Evolutionary conservation across 2,113 vertebrate species (phyloP), one percentile per base, ranked within the genome.

Genomic region (Neolamprologus fasciatus): DNA sequence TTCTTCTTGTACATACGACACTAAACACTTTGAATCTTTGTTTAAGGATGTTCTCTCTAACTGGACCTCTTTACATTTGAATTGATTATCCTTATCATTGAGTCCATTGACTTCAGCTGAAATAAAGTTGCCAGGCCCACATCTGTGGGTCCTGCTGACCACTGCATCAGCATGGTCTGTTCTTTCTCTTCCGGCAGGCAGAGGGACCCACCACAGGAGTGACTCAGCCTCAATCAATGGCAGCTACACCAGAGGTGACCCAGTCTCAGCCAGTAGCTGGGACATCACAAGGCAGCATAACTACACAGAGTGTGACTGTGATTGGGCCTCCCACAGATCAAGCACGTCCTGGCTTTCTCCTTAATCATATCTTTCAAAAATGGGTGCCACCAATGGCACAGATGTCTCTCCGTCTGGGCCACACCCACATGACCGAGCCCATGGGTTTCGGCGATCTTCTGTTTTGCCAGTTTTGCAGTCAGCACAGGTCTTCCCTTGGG

Each of bases 181-280:
- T n/a, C 50, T 53, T 53, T 53, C 50, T 53, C 50, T 53, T 53
- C 50, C 0, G 0, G 50, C 50, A 51, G 50, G 50, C 50, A n/a
- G 50, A 51, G 19, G 50, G 19, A 51, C 0, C 50, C 19, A 51
- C 3, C 50, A 51, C 0, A 51, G 19, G 50, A 2, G 50, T 53
- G 19, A 51, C 9, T 1, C 19, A 10, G 50, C 19, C 45, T 47
- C 0, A 47, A 1, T 17, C 50, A 51, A 1, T 1, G 50, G 19
- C 50, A 51, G 50, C 9, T n/a, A 51, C 5, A 51, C 50, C 50
- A 51, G 19, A 51, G 50, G 50, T 51, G 9, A n/a, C 19, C 9
- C 5, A 0, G 9, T 53, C 50, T n/a, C 50, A n/a, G 19, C 19
- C 50, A 53, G 19, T n/a, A 1, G 50, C 50, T n/a, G 50, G 17